Conservation (phyloP, 1,140 invertebrate species). For the Manduca sexta region DNA sequence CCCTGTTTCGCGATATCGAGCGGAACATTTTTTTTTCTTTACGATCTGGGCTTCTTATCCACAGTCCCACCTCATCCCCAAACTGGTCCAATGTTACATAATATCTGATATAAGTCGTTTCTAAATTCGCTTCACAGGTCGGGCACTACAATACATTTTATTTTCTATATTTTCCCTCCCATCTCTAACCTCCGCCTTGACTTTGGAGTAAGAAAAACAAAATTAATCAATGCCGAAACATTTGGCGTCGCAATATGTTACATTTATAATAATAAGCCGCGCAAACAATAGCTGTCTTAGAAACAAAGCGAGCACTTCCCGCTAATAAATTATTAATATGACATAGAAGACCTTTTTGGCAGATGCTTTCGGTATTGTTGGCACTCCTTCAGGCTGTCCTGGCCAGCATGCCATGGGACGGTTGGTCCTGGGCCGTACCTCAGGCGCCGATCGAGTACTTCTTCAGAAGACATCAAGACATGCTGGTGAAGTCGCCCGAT, state of each 20-base stretch:
- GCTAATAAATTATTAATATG: too few relatives aligned
- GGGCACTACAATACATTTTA: too few relatives aligned
- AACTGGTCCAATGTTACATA: too few relatives aligned
- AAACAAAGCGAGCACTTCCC: slow-evolving; percentile 10
- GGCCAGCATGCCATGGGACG: slow-evolving; percentile 19
- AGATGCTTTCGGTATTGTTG: slow-evolving; percentile 2
- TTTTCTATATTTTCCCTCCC: too few relatives aligned
- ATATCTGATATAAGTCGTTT: too few relatives aligned
- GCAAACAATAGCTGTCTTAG: slow-evolving; percentile 24
- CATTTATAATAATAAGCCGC: slow-evolving; percentile 30
- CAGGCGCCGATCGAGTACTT: slow-evolving; percentile 21
- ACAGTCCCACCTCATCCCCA: too few relatives aligned
- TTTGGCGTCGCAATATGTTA: neutral
- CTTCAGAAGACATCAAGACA: slow-evolving; percentile 21
- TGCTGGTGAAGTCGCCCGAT: slow-evolving; percentile 20
- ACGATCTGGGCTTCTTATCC: too few relatives aligned
- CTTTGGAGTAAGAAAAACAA: neutral
- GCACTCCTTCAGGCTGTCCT: neutral
- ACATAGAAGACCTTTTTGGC: neutral
- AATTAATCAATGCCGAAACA: neutral
- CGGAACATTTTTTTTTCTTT: too few relatives aligned
- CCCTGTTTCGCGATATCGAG: too few relatives aligned
- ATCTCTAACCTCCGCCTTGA: too few relatives aligned
- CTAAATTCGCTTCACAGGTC: too few relatives aligned
- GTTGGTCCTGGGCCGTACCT: slow-evolving; percentile 23